Evolutionary conservation across 2,888 invertebrate genomes (phyloP), one percentile per base, ranked within the genome.

Genomic region (Hyppa rectilinea): DNA sequence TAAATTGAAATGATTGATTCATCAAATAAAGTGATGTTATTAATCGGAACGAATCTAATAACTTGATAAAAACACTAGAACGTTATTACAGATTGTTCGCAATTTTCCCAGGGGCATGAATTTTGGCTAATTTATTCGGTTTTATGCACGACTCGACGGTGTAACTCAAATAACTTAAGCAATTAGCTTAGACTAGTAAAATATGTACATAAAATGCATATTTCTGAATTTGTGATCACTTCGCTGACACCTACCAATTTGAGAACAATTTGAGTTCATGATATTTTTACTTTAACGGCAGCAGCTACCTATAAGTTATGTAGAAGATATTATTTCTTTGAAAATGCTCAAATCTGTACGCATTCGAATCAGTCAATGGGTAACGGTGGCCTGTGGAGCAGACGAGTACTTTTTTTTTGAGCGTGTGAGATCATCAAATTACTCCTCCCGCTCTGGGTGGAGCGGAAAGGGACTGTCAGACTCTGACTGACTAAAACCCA

Each of bases 191-290:
- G 38, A 71, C 50, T 56, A 2, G 58, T 62, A 62, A 80, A 71
- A 72, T 58, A 75, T 55, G 55, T 70, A 58, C 69, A 72, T 65
- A 60, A 47, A 61, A 58, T 74, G 68, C 38, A 78, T 58, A 71
- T 17, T 34, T 74, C 23, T 53, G 36, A 64, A 61, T 70, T 52
- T 69, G 47, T 62, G 36, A 65, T 64, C 69, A 65, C 49, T 34
- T 49, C 60, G 50, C 45, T 71, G 62, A 49, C 31, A 53, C n/a
- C 29, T 52, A 17, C 65, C 63, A 53, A 60, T 64, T 59, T 50
- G 4, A 26, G 23, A 66, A 55, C 34, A n/a, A 43, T 36, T 66
- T 47, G 59, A 55, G 47, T 66, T 66, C 3, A 6, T 14, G 43
- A 17, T n/a, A 45, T 36, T 43, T 56, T 43, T 49, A 40, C 6